Percentiles rank a stretch among this genome's conserved stretches.
phyloP scores from a whole-genome alignment of 2,113 vertebrate species.

The Edolisoma coerulescens region DNA sequence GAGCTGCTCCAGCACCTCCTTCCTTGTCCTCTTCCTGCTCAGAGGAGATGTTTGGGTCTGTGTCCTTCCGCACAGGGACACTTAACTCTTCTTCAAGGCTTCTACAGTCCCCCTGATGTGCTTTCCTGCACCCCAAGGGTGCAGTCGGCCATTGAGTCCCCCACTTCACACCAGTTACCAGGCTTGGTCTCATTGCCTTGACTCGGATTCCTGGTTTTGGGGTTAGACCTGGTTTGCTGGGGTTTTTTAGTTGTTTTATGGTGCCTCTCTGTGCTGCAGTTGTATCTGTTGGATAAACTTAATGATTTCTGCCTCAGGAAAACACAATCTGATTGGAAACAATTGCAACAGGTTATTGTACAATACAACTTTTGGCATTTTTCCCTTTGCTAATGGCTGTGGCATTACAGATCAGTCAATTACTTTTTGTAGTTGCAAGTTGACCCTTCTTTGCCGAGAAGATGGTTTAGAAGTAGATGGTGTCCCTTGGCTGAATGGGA shows the following conservation, averaged over 20 bases:
- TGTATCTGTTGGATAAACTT: background rate
- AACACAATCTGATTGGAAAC: background rate
- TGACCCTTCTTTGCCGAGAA: background rate
- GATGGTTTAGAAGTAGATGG: background rate
- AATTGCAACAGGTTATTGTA: background rate
- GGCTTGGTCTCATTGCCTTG: background rate
- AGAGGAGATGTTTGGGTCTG: background rate
- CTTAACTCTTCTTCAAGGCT: background rate
- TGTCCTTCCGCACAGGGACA: background rate
- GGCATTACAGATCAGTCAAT: background rate
- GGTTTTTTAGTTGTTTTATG: background rate
- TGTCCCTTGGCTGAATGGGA: background rate
- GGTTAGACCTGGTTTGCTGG: background rate
- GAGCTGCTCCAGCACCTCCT: background rate
- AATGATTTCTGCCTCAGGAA: background rate
- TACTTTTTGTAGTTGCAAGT: background rate
- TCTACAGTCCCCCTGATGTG: background rate
- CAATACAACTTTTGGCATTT: background rate
- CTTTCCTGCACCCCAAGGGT: rapidly evolving
- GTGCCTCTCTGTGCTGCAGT: background rate
- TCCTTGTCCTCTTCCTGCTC: background rate
- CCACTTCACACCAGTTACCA: rapidly evolving
- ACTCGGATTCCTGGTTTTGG: background rate
- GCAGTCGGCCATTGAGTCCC: background rate
- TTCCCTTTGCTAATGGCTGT: background rate